phyloP scores from a whole-genome alignment of 2,888 invertebrate species.

The Lasioglossum oenotherae region DNA sequence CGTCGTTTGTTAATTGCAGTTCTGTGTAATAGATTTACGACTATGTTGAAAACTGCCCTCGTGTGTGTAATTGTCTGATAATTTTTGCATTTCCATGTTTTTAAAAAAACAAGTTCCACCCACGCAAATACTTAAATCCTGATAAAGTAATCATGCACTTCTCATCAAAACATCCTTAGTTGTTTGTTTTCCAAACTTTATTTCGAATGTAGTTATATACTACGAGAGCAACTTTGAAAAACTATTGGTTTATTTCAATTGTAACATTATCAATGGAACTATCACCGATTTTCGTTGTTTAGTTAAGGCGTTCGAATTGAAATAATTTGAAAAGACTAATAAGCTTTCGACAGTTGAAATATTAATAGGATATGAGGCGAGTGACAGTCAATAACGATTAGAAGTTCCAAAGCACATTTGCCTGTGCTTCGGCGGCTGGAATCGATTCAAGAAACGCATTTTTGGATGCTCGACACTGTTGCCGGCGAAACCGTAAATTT shows the following conservation, averaged over 20 bases:
- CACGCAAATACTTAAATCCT: not conserved
- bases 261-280: not conserved
- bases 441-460: constrained; percentile 23
- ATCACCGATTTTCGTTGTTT: not conserved
- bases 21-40: constrained; percentile 33
- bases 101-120: not conserved
- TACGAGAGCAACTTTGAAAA: not conserved
- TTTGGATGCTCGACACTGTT: not conserved
- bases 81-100: not conserved
- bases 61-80: not conserved
- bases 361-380: not conserved
- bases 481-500: constrained; percentile 8
- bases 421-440: not conserved
- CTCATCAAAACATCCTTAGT: not conserved
- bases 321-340: no score
- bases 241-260: not conserved
- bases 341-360: not conserved
- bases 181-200: not conserved
- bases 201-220: not conserved
- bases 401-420: not conserved
- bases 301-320: not conserved
- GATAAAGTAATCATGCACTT: not conserved
- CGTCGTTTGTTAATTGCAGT: constrained; percentile 42
- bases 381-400: not conserved
- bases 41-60: not conserved